Evolutionary conservation across 2,113 vertebrate species (phyloP), one percentile per base, ranked within the genome.

Genomic region (Rhinolophus sinicus): DNA sequence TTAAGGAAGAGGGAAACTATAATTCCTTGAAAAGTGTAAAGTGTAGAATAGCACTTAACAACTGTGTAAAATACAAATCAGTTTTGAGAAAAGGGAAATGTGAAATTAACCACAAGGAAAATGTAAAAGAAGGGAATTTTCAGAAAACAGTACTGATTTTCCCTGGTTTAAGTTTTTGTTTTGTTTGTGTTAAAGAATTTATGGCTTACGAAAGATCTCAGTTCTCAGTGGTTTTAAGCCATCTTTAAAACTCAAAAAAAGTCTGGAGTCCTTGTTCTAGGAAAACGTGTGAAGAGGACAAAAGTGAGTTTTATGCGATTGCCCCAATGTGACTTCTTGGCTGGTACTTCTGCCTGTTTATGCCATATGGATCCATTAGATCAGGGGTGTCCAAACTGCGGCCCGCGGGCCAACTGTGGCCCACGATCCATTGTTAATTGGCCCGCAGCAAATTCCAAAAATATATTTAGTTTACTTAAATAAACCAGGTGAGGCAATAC

Each of bases 11-110:
- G 24, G 38, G 56, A 91, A 93, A 62, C 6, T 18, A 65, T 47
- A 86, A 86, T 22, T 93, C 47, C 28, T 91, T 60, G 6, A 95
- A 96, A 97, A 96, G 77, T 93, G 14, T 6, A 58, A 96, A 30
- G 6, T 16, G 52, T 22, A 83, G 38, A 38, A 64, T 67, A 62
- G n/a, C 35, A 81, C 69, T 93, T 69, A 83, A 38, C 8, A 82
- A 84, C 18, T 95, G 10, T 85, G 28, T 94, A 95, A 94, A 95
- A 90, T 64, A 82, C 6, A 69, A 94, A 77, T 58, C 47, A 70
- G 35, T 80, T 95, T 93, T 60, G 38, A 86, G 64, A 78, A 96
- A 95, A 93, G 5, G 2, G 26, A 95, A 95, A 81, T 85, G 35
- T 73, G 52, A 89, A 92, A 87, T 83, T 64, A 89, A 19, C 14